phyloP scores from a whole-genome alignment of 2,888 invertebrate species.

The Phasia obesa region DNA sequence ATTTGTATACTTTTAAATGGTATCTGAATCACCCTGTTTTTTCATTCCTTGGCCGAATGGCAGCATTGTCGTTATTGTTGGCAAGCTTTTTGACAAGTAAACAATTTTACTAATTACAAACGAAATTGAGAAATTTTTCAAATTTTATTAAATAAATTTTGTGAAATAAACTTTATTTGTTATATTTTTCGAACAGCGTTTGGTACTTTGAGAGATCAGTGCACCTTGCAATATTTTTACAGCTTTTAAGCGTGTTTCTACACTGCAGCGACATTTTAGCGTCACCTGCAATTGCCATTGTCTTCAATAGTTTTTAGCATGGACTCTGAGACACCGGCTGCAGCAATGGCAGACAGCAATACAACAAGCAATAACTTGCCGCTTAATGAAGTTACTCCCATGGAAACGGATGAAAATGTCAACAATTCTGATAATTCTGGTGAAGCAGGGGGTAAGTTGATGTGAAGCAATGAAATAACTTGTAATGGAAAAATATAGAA shows the following conservation, averaged over 20 bases:
- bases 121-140: not conserved
- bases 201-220: not conserved
- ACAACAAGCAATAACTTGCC: not conserved
- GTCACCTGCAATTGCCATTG: not conserved
- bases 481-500: no score
- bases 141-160: not conserved
- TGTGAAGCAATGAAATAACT: no score
- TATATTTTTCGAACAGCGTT: no score
- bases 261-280: not conserved
- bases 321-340: slow-evolving; percentile 40
- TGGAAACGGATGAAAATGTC: slow-evolving; percentile 61
- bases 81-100: slow-evolving; percentile 39
- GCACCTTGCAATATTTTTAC: not conserved
- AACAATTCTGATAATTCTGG: slow-evolving; percentile 28
- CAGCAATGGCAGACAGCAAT: slow-evolving; percentile 27
- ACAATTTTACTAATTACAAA: slow-evolving; percentile 39
- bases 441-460: slow-evolving; percentile 40
- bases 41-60: not conserved
- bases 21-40: not conserved
- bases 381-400: slow-evolving; percentile 38
- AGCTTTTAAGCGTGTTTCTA: not conserved
- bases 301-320: slow-evolving; percentile 12
- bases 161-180: not conserved
- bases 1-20: no score
- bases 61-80: not conserved